Base-by-base conservation (phyloP, 2,797 vertebrate genomes). In the Margarornis squamiger region DNA sequence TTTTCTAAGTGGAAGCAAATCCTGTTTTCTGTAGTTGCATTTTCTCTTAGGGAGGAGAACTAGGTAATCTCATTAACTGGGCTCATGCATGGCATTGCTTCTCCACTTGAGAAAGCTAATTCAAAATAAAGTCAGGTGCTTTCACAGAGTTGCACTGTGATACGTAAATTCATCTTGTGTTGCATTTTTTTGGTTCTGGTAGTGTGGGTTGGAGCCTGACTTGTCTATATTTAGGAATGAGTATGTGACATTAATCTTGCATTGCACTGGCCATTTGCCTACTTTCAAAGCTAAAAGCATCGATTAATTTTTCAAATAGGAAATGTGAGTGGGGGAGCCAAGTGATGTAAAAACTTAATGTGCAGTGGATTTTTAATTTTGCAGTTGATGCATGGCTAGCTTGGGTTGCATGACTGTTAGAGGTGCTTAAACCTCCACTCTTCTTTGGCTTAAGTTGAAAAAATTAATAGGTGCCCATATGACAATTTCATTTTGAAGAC, bases 221-320 rank as follows among this genome's bases (percentile, higher is more conserved):
- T 48, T 45, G 16, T 8, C 52, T 83, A 4, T 86, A 54, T 80
- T 93, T 87, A 90, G 67, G 38, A 65, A 49, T 48, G 30, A 84
- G 5, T 6, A 2, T 78, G 62, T 81, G 54, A 62, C 39, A 57
- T 27, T 86, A 80, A 83, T 80, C 65, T 83, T 92, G 45, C 57
- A 79, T 51, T 61, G 19, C n/a, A n/a, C 14, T 85, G 63, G 57
- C 61, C 13, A 7, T 67, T 91, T 91, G 54, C 54, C 38, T 83
- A 11, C 55, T 26, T 80, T 88, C n/a, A 65, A 65, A 83, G 80
- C 13, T 63, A 62, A 91, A 86, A 70, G 13, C 55, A 51, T 29
- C 51, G 57, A 65, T 93, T 39, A 88, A 72, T 92, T 92, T 95
- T 93, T 88, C 43, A 88, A 32, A 24, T n/a, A 41, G 70, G 34